A percentile compares a stretch with the other conserved stretches of the same genome.
These are phyloP conservation scores for Cliona cf. orientalis DNA, from an alignment of 37 sponge, comb jelly and placozoan genomes.

Conservation along the genomic window DNA sequence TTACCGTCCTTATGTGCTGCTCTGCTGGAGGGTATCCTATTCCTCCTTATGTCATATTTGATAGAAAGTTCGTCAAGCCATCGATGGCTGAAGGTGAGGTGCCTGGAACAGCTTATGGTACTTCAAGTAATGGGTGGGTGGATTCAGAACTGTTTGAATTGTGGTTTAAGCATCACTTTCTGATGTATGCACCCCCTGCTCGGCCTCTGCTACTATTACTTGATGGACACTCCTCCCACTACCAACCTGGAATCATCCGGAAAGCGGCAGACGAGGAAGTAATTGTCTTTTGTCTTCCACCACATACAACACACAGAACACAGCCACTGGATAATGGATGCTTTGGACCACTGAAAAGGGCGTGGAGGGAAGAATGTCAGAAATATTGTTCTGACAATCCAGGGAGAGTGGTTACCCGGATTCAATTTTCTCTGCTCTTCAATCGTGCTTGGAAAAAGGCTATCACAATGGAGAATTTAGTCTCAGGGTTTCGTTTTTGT, in stretches of 20 bases:
- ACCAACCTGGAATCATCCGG: conserved; percentile 8
- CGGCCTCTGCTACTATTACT: conserved; percentile 34
- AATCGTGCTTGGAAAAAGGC: conserved; percentile 19
- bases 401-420: conserved; percentile 8
- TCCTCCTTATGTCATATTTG: conserved; percentile 41
- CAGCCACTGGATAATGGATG: conserved; percentile 36
- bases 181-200: conserved; percentile 1
- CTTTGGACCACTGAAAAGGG: conserved; percentile 5
- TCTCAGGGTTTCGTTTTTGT: conserved; percentile 9
- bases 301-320: conserved; percentile 37
- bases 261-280: conserved; percentile 14
- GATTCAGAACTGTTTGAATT: conserved; percentile 18
- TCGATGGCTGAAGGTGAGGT: conserved; percentile 29
- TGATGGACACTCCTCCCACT: conserved; percentile 42
- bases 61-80: conserved; percentile 22
- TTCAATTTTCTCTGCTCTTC: conserved; percentile 10
- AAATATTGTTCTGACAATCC: conserved; percentile 5
- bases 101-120: no score
- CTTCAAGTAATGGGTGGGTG: conserved; percentile 33
- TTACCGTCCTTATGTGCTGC: conserved; percentile 33
- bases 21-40: conserved; percentile 31
- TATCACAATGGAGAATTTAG: not conserved
- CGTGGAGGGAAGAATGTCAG: conserved; percentile 28
- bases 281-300: conserved; percentile 21
- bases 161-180: conserved; percentile 32